Evolutionary conservation across 2,113 vertebrate species (phyloP), one percentile per base, ranked within the genome.

Genomic region (Uria lomvia): DNA sequence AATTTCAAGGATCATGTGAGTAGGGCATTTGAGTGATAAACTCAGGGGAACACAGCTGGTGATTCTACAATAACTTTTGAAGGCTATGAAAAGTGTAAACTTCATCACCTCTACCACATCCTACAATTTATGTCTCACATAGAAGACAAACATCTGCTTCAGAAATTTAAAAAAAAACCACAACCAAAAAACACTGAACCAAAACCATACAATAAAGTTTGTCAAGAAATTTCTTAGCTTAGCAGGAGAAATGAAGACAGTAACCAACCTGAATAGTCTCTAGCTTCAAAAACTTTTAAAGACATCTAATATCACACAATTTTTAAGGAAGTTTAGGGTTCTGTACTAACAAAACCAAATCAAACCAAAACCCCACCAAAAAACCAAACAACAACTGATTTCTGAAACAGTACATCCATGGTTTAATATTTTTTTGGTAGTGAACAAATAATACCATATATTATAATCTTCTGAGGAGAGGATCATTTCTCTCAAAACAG

Each of bases 11-110:
- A 81, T 29, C 11, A 15, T 34, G 23, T 26, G 12, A 85, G 24
- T 15, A 88, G 42, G 66, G 15, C 24, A 92, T 58, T 67, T 85
- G 52, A 94, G 59, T 42, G 62, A 68, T 52, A 87, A 89, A 80
- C 29, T 38, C 86, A 72, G 15, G 60, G 53, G 90, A 97, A 91
- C 55, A 89, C 70, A 95, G 77, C 71, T 95, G 93, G 55, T 86
- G 62, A 96, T 89, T 94, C 93, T 80, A 92, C 34, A 68, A 67
- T 58, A 90, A 71, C 62, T 80, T 94, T 23, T 91, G 68, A 88
- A 94, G 40, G 47, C 43, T 90, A 50, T 27, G 26, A 34, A 67
- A 90, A 91, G 52, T 53, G n/a, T 82, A 72, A 92, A 67, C 29
- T 76, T 96, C 82, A 77, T 74, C 71, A 76, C 30, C 72, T 82